Evolutionary conservation across 2,888 invertebrate species (phyloP), one percentile per base, ranked within the genome.

Genomic region (Salpingus planirostris): DNA sequence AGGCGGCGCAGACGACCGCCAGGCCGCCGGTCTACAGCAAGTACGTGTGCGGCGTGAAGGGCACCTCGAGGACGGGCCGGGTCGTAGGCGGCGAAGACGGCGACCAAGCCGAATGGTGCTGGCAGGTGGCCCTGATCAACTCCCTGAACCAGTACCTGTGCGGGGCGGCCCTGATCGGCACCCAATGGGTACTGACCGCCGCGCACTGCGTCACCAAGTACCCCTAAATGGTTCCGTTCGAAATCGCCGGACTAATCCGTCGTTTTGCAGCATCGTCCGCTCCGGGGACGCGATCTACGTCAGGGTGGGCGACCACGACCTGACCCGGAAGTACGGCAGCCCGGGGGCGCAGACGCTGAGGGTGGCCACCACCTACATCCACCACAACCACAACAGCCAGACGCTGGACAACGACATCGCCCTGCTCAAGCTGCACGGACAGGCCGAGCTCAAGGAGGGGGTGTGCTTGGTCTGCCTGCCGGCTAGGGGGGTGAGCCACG

Each of bases 321-420:
- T 92, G 44, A 92, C 90, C 1, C 70, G 87, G 36, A 89, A 90
- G 62, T 88, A 87, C 59, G 91, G 90, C 15, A 90, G 88, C 46
- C 88, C 89, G 0, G 90, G 89, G 6, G 91, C 91, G 1, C 90
- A 91, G 66, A 91, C 91, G 0, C 67, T 91, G 11, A 71, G 89
- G 10, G 91, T 92, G 2, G 88, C 89, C 31, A 92, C 92, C 30
- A 91, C 91, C 0, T 92, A 92, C 62, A 92, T 92, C 40, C 92
- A 92, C 57, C 92, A 92, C 64, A 92, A 92, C 67, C 92, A 92
- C 69, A 92, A 92, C 65, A 88, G 89, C 48, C 91, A 91, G 64
- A 92, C 92, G 1, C 66, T 92, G 44, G 92, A 91, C 60, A 92
- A 95, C 53, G 93, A 95, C 54, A 91, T 95, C 42, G 95, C 95